Conservation (phyloP, 2,888 invertebrate genomes). For the Nephrotoma appendiculata region DNA sequence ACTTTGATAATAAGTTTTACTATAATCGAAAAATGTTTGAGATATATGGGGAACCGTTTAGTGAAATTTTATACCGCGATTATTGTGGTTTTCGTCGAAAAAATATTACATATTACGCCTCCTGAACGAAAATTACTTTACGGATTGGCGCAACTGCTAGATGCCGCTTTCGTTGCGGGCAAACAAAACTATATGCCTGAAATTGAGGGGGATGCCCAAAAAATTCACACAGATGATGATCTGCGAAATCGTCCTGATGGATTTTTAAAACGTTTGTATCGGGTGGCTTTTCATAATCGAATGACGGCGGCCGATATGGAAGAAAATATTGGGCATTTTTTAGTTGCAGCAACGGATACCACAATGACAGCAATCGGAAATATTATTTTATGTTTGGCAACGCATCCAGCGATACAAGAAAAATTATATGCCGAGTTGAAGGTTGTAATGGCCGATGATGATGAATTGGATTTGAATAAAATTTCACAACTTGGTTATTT, state of each 20-base stretch:
- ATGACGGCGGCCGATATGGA: not conserved
- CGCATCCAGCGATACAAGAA: not conserved
- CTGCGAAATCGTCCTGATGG: not conserved
- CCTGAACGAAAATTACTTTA: not conserved
- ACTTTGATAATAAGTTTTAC: not conserved
- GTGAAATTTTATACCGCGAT: not conserved
- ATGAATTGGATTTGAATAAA: not conserved
- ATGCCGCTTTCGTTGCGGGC: not conserved
- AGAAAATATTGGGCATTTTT: not conserved
- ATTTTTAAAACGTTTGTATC: not conserved
- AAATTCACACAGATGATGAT: not conserved
- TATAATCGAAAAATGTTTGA: not conserved
- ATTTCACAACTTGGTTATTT: not conserved
- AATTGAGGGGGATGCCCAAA: not conserved
- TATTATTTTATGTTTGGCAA: not conserved
- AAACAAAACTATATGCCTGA: not conserved
- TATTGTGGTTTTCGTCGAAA: not conserved
- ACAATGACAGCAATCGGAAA: not conserved
- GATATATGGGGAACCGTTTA: not conserved
- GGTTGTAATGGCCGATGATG: not conserved
- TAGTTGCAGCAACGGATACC: not conserved
- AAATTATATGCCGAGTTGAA: not conserved
- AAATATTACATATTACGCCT: not conserved
- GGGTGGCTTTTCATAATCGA: not conserved
- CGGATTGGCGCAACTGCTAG: not conserved